Percentiles rank a stretch among this genome's conserved stretches.
Conservation (phyloP, 2,888 invertebrate genomes). For the Lysandra coridon region DNA sequence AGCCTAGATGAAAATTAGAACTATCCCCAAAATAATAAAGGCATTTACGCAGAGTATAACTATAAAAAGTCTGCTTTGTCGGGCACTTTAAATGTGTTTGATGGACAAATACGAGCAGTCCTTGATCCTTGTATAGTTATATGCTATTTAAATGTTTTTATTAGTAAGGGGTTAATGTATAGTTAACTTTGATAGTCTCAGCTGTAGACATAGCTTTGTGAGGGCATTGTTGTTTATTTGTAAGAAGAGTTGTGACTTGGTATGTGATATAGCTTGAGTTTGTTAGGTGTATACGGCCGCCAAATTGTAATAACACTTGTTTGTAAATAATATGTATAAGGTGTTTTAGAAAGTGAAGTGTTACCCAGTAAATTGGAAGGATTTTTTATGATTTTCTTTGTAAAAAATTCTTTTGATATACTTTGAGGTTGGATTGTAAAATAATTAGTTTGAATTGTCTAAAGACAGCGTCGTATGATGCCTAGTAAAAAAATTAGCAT, state of each 20-base stretch:
- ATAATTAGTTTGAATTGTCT: slow-evolving; percentile 1
- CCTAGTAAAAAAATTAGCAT: neutral
- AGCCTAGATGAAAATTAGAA: neutral
- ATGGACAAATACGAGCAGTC: too few relatives aligned
- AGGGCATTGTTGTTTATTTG: slow-evolving; percentile 36
- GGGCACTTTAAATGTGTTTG: neutral
- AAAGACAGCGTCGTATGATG: slow-evolving; percentile 11
- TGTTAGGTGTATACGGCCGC: neutral
- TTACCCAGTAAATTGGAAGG: neutral
- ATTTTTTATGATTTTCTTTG: neutral
- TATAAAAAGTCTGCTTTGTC: neutral
- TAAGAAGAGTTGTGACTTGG: slow-evolving; percentile 38
- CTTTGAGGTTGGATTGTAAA: neutral
- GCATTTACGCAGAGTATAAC: neutral
- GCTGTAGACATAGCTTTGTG: slow-evolving; percentile 19
- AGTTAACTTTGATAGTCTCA: slow-evolving; percentile 4
- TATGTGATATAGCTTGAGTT: slow-evolving; percentile 17
- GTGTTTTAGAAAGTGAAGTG: neutral
- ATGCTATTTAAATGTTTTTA: neutral
- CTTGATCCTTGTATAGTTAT: neutral
- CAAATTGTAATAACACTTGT: neutral
- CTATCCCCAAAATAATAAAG: neutral
- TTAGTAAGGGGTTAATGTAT: neutral
- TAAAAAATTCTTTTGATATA: neutral
- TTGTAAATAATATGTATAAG: neutral